Conservation (phyloP, 2,888 invertebrate species). For the Itoplectis maculator region DNA sequence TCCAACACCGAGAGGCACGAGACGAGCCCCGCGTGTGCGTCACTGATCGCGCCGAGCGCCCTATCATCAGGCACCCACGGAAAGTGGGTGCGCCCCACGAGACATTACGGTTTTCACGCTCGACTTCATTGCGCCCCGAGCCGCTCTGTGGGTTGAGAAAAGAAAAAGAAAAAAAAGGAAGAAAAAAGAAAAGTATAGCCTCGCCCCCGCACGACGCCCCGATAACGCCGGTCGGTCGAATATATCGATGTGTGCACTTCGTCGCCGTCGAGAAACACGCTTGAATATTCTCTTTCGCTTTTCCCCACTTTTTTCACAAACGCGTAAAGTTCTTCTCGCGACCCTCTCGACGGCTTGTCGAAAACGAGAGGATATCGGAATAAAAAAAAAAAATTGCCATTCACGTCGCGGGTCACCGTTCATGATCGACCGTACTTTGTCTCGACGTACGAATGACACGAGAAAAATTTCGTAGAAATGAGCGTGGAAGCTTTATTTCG, state of each 20-base stretch:
- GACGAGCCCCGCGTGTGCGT: conserved; percentile 52
- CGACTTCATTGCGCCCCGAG: conserved; percentile 57
- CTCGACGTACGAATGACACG: not conserved
- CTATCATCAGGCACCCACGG: conserved; percentile 52
- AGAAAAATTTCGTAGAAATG: not conserved
- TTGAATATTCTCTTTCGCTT: conserved; percentile 36
- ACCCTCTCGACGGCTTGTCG: not conserved
- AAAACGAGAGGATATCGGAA: conserved; percentile 8
- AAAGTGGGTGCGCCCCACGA: conserved; percentile 58
- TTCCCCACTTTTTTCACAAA: conserved; percentile 13
- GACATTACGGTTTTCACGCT: conserved; percentile 70
- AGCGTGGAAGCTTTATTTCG: not conserved
- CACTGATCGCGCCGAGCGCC: conserved; percentile 53
- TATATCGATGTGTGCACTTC: conserved; percentile 8
- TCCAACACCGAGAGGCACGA: conserved; percentile 49
- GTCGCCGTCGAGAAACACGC: conserved; percentile 27
- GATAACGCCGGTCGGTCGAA: conserved; percentile 47
- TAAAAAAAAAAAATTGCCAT: conserved; percentile 2
- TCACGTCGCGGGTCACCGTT: not conserved
- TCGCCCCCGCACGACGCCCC: conserved; percentile 39
- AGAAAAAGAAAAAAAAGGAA: conserved; percentile 25
- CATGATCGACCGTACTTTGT: conserved; percentile 1
- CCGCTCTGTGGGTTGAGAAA: conserved; percentile 37
- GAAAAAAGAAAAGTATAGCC: conserved; percentile 33
- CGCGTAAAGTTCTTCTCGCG: conserved; percentile 24